A percentile compares a stretch with the other conserved stretches of the same genome.
Conservation (phyloP, 2,797 vertebrate genomes). For the Smutsia temminckii region DNA sequence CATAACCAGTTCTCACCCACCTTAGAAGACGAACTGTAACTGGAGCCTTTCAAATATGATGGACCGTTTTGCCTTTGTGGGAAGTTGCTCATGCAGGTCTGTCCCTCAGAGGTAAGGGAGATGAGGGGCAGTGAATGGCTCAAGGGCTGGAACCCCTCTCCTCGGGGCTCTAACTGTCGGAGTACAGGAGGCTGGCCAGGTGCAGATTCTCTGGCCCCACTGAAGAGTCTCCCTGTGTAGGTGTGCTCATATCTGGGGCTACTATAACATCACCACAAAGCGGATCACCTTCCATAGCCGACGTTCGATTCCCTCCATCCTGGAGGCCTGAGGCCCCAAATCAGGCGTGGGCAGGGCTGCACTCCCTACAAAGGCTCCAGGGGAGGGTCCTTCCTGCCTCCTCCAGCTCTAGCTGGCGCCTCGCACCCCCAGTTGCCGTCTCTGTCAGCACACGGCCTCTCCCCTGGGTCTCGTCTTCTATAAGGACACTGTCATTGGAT, state of each 20-base stretch:
- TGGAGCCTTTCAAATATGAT: not conserved
- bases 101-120: too few species aligned
- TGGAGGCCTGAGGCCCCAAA: not conserved
- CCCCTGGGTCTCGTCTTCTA: not conserved
- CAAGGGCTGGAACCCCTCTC: too few species aligned
- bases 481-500: not conserved
- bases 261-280: accelerated
- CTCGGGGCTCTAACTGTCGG: too few species aligned
- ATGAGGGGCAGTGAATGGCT: too few species aligned
- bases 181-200: not conserved
- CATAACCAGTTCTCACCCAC: not conserved
- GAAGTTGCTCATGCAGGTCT: too few species aligned
- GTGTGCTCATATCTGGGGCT: not conserved
- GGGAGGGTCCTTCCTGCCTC: not conserved
- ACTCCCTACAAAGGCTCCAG: not conserved
- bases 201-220: not conserved
- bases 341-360: not conserved
- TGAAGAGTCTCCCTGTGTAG: not conserved
- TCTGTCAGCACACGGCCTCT: not conserved
- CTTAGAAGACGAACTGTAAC: not conserved
- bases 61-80: not conserved
- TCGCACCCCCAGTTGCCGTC: not conserved
- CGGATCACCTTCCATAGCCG: too few species aligned
- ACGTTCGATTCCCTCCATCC: too few species aligned
- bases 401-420: accelerated